Percentiles rank a stretch among this genome's conserved stretches.
Evolutionary conservation across 2,113 vertebrate genomes (phyloP).

Genomic region (Andinoacara biseriatus): DNA sequence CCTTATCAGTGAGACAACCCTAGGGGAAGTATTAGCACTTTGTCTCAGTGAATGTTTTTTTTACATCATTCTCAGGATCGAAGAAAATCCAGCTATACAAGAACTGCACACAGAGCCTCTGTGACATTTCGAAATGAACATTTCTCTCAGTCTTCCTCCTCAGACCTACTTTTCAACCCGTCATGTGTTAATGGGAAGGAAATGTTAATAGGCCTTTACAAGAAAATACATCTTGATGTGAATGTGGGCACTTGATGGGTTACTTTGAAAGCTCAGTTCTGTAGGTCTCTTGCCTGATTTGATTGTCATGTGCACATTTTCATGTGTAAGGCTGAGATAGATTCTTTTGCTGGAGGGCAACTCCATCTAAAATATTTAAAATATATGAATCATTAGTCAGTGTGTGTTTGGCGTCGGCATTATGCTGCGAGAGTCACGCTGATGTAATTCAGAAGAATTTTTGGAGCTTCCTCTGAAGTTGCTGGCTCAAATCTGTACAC

Average conservation of each 20-base stretch:
- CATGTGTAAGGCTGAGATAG: background rate
- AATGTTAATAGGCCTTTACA: conserved; percentile 23
- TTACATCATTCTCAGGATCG: conserved; percentile 48
- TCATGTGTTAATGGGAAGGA: conserved; percentile 17
- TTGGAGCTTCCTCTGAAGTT: conserved; percentile 5
- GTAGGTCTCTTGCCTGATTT: conserved; percentile 6
- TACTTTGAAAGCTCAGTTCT: background rate
- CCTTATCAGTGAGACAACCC: conserved; percentile 65
- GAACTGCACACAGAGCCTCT: conserved; percentile 26
- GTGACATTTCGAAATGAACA: conserved; percentile 55
- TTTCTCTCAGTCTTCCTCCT: conserved; percentile 1
- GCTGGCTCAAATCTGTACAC: conserved; percentile 39
- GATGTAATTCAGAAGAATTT: conserved; percentile 15
- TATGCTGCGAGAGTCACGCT: conserved; percentile 6
- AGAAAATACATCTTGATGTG: background rate
- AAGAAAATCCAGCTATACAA: conserved; percentile 27
- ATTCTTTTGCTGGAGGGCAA: conserved; percentile 10
- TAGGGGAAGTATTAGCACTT: conserved; percentile 47
- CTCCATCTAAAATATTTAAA: background rate
- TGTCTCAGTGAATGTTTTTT: conserved; percentile 53
- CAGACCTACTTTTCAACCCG: background rate
- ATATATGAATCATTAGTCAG: conserved; percentile 6
- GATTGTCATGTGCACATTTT: background rate
- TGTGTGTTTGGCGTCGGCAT: conserved; percentile 15
- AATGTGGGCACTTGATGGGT: background rate